Conservation (phyloP, 2,113 vertebrate genomes). For the Peromyscus maniculatus region DNA sequence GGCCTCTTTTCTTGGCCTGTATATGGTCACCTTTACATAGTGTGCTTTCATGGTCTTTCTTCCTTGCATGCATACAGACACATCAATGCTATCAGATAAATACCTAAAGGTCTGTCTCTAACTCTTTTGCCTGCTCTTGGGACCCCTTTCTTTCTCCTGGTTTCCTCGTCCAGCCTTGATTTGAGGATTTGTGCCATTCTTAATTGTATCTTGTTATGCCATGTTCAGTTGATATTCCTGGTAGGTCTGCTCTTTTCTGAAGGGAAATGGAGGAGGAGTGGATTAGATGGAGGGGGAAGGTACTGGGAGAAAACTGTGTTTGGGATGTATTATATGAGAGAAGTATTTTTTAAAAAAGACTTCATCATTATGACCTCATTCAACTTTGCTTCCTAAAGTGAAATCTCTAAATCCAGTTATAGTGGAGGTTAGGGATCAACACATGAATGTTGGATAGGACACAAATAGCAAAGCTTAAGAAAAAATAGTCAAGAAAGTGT, state of each 20-base stretch:
- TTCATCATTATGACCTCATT: neutral
- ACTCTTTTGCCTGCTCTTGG: too few species aligned
- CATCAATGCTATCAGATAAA: neutral
- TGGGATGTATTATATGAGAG: too few species aligned
- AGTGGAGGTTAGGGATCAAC: neutral
- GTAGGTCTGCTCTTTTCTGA: too few species aligned
- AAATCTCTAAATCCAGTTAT: neutral
- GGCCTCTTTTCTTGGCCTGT: neutral
- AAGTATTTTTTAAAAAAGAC: too few species aligned
- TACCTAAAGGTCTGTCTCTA: neutral
- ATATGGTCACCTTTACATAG: neutral
- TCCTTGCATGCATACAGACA: neutral
- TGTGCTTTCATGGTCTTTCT: neutral
- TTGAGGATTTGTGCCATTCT: too few species aligned
- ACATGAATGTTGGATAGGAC: neutral
- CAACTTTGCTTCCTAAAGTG: neutral
- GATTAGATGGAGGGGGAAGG: too few species aligned
- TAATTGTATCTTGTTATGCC: too few species aligned
- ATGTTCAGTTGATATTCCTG: too few species aligned
- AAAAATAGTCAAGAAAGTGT: neutral
- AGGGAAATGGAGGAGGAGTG: too few species aligned
- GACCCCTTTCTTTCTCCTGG: too few species aligned
- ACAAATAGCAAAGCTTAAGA: neutral
- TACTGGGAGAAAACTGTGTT: too few species aligned
- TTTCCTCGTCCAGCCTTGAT: too few species aligned